Evolutionary conservation across 1,140 invertebrate species (phyloP).

Genomic region (Philotrypesis tridentata): DNA sequence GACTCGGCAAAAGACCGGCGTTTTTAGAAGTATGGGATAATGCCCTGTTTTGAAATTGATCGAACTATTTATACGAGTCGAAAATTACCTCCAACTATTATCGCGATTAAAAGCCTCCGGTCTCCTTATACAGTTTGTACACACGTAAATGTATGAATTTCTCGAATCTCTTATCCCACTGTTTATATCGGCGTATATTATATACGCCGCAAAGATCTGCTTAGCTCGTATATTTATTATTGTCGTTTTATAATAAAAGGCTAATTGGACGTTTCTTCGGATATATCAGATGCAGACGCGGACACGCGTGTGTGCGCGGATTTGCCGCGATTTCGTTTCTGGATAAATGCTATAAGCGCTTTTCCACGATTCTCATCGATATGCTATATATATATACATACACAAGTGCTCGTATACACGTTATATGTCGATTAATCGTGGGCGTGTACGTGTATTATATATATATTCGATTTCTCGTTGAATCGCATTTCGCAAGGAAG

Average conservation of each 20-base stretch:
- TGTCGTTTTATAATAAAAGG: not conserved
- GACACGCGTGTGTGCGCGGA: not conserved
- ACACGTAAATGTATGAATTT: not conserved
- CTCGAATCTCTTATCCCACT: not conserved
- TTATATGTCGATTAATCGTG: not conserved
- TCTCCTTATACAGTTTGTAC: not conserved
- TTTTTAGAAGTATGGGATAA: no score
- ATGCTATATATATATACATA: no score
- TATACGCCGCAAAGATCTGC: not conserved
- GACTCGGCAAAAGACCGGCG: not conserved
- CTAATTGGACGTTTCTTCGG: slow-evolving; percentile 7
- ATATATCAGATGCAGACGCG: slow-evolving; percentile 10
- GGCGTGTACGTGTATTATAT: no score
- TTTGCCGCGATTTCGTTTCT: not conserved
- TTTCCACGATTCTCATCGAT: not conserved
- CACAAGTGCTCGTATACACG: not conserved
- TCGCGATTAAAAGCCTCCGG: not conserved
- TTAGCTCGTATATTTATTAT: slow-evolving; percentile 7
- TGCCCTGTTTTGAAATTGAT: no score
- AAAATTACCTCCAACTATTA: not conserved
- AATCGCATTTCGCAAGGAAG: not conserved
- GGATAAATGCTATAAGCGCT: no score
- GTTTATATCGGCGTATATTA: not conserved
- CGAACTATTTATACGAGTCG: not conserved
- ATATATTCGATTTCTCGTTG: slow-evolving; percentile 1